Conservation (phyloP, 1,140 invertebrate species). For the Drosophila santomea region DNA sequence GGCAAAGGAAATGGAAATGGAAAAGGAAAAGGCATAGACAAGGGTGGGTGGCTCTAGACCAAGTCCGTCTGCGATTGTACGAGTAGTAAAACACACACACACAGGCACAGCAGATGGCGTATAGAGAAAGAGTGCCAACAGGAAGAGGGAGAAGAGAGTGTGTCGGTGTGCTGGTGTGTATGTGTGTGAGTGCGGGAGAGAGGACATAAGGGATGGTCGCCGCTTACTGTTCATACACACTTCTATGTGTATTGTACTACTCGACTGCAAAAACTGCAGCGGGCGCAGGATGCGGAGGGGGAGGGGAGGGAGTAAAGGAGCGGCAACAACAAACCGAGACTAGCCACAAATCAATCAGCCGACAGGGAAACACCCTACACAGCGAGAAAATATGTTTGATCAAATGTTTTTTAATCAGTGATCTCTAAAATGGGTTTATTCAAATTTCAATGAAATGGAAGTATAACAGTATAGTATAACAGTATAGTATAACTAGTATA, state of each 20-base stretch:
- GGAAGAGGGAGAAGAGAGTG: slow-evolving; percentile 27
- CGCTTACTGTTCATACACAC: slow-evolving; percentile 34
- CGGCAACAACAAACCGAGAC: slow-evolving; percentile 45
- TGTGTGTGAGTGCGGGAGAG: slow-evolving; percentile 31
- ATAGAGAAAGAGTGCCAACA: slow-evolving; percentile 75
- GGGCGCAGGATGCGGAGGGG: slow-evolving; percentile 17
- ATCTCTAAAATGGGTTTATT: no score
- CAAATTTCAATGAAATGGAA: no score
- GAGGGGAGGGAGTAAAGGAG: slow-evolving; percentile 33
- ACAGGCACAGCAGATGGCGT: slow-evolving; percentile 62
- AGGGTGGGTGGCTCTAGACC: slow-evolving; percentile 67
- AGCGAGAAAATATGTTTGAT: slow-evolving; percentile 8
- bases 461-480: no score
- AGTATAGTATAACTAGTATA: no score
- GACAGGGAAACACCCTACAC: slow-evolving; percentile 73
- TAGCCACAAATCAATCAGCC: slow-evolving; percentile 71
- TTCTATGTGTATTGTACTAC: slow-evolving; percentile 60
- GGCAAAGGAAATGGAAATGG: slow-evolving; percentile 6
- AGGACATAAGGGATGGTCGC: slow-evolving; percentile 72
- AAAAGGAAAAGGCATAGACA: slow-evolving; percentile 12
- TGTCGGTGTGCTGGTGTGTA: background rate
- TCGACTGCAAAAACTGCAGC: slow-evolving; percentile 70
- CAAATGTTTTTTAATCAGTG: background rate
- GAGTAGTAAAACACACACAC: slow-evolving; percentile 69
- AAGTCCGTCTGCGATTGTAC: slow-evolving; percentile 70